These are phyloP conservation scores for Nixonia krombeini DNA, from an alignment of 1,140 invertebrate species.

Conservation along the genomic window DNA sequence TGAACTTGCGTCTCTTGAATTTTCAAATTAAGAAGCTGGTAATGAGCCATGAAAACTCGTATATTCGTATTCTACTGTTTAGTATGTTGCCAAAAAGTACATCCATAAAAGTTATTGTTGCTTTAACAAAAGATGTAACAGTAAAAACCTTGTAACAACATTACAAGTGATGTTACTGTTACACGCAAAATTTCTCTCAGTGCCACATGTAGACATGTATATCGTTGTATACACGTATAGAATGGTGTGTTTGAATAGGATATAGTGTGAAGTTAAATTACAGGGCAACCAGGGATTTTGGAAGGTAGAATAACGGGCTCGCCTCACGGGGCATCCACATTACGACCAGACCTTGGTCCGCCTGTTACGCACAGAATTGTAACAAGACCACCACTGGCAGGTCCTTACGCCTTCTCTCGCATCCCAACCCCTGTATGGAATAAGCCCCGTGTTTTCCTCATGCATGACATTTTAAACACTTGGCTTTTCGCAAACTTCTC, in stretches of 20 bases:
- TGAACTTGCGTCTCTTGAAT: too few relatives aligned
- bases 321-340: conserved; percentile 65
- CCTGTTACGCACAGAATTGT: conserved; percentile 76
- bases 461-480: conserved; percentile 80
- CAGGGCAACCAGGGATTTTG: conserved; percentile 63
- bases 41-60: too few relatives aligned
- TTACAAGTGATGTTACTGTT: too few relatives aligned
- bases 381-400: conserved; percentile 85
- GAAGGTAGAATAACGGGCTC: conserved; percentile 70
- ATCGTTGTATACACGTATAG: too few relatives aligned
- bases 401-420: conserved; percentile 91
- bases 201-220: too few relatives aligned
- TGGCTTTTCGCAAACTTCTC: conserved; percentile 90
- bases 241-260: conserved; percentile 30
- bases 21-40: too few relatives aligned
- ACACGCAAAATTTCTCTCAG: too few relatives aligned
- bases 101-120: too few relatives aligned
- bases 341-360: conserved; percentile 70
- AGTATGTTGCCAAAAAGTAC: too few relatives aligned
- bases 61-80: too few relatives aligned
- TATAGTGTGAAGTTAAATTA: conserved; percentile 65
- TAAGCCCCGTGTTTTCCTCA: conserved; percentile 84
- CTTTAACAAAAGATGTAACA: too few relatives aligned
- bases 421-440: conserved; percentile 85
- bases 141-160: too few relatives aligned